Conservation (phyloP, 2,888 invertebrate genomes). For the Harpagoxenus sublaevis region DNA sequence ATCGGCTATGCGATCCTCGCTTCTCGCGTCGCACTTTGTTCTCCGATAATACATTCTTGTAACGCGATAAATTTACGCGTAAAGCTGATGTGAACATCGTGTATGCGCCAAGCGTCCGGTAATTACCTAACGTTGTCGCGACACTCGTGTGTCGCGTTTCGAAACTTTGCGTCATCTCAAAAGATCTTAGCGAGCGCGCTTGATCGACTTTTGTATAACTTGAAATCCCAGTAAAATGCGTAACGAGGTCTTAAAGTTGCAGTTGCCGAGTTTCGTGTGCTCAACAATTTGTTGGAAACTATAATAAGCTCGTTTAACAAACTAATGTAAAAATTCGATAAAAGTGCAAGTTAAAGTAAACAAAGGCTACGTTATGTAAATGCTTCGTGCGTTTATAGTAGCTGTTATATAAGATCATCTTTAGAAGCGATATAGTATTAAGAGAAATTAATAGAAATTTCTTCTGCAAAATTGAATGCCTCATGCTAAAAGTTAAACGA, state of each 20-base stretch:
- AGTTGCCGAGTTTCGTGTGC: neutral
- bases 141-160: neutral
- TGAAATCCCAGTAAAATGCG: neutral
- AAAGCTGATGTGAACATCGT: slow-evolving; percentile 36
- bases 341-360: neutral
- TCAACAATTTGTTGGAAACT: neutral
- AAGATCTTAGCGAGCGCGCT: neutral
- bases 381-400: neutral
- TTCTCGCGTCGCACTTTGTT: slow-evolving; percentile 3
- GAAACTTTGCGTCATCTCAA: neutral
- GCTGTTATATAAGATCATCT: neutral
- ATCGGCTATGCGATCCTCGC: neutral
- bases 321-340: neutral
- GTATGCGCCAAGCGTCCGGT: slow-evolving; percentile 42
- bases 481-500: neutral
- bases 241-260: neutral
- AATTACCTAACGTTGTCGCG: slow-evolving; percentile 49
- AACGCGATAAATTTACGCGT: slow-evolving; percentile 43
- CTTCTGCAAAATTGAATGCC: slow-evolving; percentile 2
- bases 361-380: slow-evolving; percentile 1
- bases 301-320: neutral
- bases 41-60: slow-evolving; percentile 14
- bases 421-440: neutral
- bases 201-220: neutral
- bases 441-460: slow-evolving; percentile 12